A percentile compares a stretch with the other conserved stretches of the same genome.
These are phyloP conservation scores for Muscina levida DNA, from an alignment of 2,888 invertebrate genomes.

Conservation along the genomic window DNA sequence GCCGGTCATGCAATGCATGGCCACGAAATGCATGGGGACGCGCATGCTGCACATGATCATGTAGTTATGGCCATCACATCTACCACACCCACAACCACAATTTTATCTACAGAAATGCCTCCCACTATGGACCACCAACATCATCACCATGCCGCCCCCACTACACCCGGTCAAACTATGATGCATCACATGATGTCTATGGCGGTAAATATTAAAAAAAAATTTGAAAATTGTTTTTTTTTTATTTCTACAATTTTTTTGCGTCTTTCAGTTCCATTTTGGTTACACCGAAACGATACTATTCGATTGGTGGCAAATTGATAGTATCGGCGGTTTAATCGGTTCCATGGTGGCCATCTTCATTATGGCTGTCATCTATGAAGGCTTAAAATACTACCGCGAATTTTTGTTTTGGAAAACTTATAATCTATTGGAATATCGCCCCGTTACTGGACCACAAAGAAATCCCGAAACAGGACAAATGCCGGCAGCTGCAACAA, in stretches of 20 bases:
- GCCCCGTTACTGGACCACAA: conserved; percentile 88
- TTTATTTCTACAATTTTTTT: neutral
- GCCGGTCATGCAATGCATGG: conserved; percentile 63
- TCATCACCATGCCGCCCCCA: conserved; percentile 40
- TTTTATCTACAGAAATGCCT: conserved; percentile 64
- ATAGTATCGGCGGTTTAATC: conserved; percentile 87
- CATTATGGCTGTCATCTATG: conserved; percentile 94
- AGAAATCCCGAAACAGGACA: conserved; percentile 81
- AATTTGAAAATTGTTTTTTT: conserved; percentile 8
- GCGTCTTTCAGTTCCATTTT: conserved; percentile 86
- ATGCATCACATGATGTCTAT: conserved; percentile 80
- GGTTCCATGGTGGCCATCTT: conserved; percentile 96
- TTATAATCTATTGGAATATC: conserved; percentile 90
- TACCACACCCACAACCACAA: conserved; percentile 50
- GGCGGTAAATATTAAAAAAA: conserved; percentile 73
- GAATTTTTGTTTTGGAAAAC: conserved; percentile 93
- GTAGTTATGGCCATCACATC: conserved; percentile 40
- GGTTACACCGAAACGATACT: conserved; percentile 88
- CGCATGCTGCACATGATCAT: conserved; percentile 51
- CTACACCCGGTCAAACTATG: conserved; percentile 43
- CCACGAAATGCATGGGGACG: conserved; percentile 63
- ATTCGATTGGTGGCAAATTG: conserved; percentile 90
- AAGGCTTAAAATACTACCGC: conserved; percentile 88
- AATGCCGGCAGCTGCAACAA: conserved; percentile 81
- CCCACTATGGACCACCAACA: conserved; percentile 63